Conservation (phyloP, 2,888 invertebrate species). For the Pecten maximus region DNA sequence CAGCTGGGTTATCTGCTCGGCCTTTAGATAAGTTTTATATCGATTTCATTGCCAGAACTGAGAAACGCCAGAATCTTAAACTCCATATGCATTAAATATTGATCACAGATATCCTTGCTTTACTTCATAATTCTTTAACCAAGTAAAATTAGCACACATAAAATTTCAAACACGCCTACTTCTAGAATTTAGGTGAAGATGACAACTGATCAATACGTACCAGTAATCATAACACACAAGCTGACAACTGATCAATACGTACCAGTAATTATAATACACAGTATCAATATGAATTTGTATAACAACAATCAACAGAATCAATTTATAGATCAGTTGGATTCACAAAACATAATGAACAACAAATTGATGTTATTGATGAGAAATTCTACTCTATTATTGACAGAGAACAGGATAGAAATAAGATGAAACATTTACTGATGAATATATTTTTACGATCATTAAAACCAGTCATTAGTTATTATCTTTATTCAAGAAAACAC, state of each 20-base stretch:
- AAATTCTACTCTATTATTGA: neutral
- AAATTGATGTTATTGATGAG: neutral
- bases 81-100: constrained; percentile 3
- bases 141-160: neutral
- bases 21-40: constrained; percentile 18
- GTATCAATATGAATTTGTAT: neutral
- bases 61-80: constrained; percentile 19
- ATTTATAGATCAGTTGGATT: neutral
- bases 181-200: neutral
- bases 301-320: neutral
- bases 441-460: neutral
- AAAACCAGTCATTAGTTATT: neutral
- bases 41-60: constrained; percentile 18
- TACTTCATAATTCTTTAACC: constrained; percentile 1
- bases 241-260: too few species aligned
- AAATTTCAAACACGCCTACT: neutral
- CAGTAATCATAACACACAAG: neutral
- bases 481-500: neutral
- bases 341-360: neutral
- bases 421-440: neutral
- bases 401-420: neutral
- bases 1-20: neutral
- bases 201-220: neutral
- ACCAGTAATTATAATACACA: neutral
- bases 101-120: neutral